Conservation (phyloP, 1,140 invertebrate species). For the Lithobius niger region DNA sequence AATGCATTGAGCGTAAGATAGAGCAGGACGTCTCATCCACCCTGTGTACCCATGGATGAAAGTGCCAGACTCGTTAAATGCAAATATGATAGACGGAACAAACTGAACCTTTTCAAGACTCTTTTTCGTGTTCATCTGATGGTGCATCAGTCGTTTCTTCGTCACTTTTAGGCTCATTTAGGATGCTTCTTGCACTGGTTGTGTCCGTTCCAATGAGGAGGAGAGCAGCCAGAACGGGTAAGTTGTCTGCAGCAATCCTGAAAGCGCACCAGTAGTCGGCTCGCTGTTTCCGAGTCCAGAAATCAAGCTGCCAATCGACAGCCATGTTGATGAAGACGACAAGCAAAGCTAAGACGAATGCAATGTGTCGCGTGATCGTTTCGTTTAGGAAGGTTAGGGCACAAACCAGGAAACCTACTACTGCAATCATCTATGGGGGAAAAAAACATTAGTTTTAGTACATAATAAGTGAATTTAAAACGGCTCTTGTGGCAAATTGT, state of each 20-base stretch:
- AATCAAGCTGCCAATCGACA: constrained; percentile 3
- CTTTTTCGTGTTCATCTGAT: no score
- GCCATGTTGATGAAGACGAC: neutral
- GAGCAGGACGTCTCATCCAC: no score
- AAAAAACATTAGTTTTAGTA: neutral
- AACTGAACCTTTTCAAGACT: no score
- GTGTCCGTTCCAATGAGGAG: neutral
- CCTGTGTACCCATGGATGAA: no score
- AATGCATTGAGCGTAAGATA: no score
- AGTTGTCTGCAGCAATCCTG: constrained; percentile 1
- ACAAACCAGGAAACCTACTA: constrained; percentile 1
- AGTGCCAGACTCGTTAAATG: no score
- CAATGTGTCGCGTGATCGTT: constrained; percentile 2
- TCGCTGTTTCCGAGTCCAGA: constrained; percentile 1
- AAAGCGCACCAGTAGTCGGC: constrained; percentile 5
- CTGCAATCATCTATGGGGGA: neutral
- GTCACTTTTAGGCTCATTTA: no score
- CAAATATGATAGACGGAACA: no score
- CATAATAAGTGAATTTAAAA: no score
- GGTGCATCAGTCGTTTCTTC: no score
- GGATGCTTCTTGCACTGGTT: neutral
- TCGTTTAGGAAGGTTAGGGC: constrained; percentile 2
- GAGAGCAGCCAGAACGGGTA: neutral
- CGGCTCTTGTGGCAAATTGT: no score
- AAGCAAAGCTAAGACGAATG: neutral